Evolutionary conservation across 2,797 vertebrate species (phyloP).

Genomic region (Galago senegalensis): DNA sequence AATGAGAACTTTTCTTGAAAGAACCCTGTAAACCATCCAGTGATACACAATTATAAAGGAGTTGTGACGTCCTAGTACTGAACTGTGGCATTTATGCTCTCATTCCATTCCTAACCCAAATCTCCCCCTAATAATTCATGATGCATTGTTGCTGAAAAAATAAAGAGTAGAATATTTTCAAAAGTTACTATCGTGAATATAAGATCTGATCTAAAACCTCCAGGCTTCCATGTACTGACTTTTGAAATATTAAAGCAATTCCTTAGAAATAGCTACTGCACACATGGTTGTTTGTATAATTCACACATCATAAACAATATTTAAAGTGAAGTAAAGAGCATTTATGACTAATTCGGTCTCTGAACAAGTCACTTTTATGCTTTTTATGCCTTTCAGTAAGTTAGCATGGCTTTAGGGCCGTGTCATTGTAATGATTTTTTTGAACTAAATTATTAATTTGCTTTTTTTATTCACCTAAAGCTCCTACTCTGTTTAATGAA

Average conservation of each 20-base stretch:
- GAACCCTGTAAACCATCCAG: background rate
- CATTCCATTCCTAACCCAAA: background rate
- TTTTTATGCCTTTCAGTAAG: conserved; percentile 26
- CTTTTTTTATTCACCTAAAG: conserved; percentile 23
- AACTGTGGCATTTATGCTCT: background rate
- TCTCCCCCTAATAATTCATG: background rate
- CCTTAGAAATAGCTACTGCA: conserved; percentile 15
- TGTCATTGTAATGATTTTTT: conserved; percentile 67
- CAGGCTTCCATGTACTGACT: background rate
- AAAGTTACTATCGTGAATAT: background rate
- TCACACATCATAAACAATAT: background rate
- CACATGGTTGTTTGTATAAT: conserved; percentile 30
- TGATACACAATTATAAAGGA: background rate
- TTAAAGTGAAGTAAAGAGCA: background rate
- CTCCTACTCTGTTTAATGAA: background rate
- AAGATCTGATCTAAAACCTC: conserved; percentile 20
- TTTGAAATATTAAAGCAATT: conserved; percentile 63
- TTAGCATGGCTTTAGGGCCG: conserved; percentile 33
- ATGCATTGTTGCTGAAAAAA: conserved; percentile 51
- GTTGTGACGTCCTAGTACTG: background rate
- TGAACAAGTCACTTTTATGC: background rate
- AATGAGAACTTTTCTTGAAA: background rate
- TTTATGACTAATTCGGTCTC: conserved; percentile 51
- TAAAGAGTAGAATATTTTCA: conserved; percentile 50
- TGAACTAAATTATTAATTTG: conserved; percentile 54